A percentile compares a stretch with the other conserved stretches of the same genome.
These are phyloP conservation scores for Dasypus novemcinctus DNA, from an alignment of 2,113 vertebrate genomes.

Conservation along the genomic window DNA sequence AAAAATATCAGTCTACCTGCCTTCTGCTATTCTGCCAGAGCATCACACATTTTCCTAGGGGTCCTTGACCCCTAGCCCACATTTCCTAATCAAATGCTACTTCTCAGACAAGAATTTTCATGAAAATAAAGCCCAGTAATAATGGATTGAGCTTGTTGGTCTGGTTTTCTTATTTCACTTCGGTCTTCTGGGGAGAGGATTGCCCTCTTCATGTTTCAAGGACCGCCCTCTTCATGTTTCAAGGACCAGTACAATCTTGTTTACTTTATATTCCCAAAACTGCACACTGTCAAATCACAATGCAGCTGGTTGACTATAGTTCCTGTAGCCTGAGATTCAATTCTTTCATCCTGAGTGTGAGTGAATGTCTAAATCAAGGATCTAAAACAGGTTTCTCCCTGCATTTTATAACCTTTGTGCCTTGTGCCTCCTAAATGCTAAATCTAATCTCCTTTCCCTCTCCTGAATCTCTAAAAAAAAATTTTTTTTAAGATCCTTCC, in stretches of 20 bases:
- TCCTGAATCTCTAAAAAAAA: not conserved
- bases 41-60: not conserved
- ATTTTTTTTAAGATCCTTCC: not conserved
- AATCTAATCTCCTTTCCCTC: not conserved
- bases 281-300: not conserved
- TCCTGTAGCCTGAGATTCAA: not conserved
- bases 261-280: not conserved
- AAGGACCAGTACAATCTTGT: not conserved
- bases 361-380: not conserved
- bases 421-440: not conserved
- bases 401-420: not conserved
- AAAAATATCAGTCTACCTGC: too few species aligned
- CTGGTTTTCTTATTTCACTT: not conserved
- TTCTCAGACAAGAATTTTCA: not conserved
- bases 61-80: not conserved
- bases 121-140: not conserved
- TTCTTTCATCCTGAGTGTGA: constrained; percentile 4
- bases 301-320: not conserved
- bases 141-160: not conserved
- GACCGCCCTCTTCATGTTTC: not conserved
- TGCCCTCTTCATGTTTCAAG: not conserved
- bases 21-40: not conserved
- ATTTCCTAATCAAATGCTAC: not conserved
- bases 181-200: not conserved
- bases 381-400: not conserved